Evolutionary conservation across 2,113 vertebrate genomes (phyloP), one percentile per base, ranked within the genome.

Genomic region (Pungitius pungitius): DNA sequence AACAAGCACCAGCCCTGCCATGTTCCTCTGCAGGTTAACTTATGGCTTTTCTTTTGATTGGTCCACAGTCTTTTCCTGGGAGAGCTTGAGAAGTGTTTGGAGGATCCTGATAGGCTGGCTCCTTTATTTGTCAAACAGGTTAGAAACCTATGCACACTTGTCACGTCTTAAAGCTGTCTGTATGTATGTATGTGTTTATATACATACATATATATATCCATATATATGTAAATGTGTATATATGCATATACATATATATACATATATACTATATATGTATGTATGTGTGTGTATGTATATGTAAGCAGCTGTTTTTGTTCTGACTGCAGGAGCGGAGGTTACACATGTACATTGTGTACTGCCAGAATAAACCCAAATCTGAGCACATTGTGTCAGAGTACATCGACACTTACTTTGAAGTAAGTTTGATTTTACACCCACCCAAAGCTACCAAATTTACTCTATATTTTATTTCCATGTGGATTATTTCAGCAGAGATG

Each of bases 321-420:
- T 8, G 0, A 14, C 10, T 82, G 47, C 77, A 99, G 98, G 98
- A 99, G 88, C 96, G 97, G 90, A 94, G 98, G 87, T 92, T 99
- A 91, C 98, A 99, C 94, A 99, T 99, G 97, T 99, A 99, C 90
- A 98, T 99, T 80, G 97, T 98, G 89, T 99, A 99, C 93, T 99
- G 98, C 92, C 98, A 99, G 85, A 99, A 99, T 93, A 99, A 99
- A 90, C 97, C 98, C 87, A 99, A 99, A 92, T 99, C 98, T 70
- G 98, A 99, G 91, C 96, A 98, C 93, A 98, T 99, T 58, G 98
- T 99, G 78, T 98, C 98, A 13, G 98, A 99, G 87, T 99, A 99
- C 90, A 98, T 99, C 55, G 97, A 99, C 89, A 99, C 97, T 0
- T 99, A 98, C 92, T 99, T 99, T 94, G 98, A 99, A 94, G 98